Evolutionary conservation across 2,797 vertebrate species (phyloP).

Genomic region (Tiaroga cobitis): DNA sequence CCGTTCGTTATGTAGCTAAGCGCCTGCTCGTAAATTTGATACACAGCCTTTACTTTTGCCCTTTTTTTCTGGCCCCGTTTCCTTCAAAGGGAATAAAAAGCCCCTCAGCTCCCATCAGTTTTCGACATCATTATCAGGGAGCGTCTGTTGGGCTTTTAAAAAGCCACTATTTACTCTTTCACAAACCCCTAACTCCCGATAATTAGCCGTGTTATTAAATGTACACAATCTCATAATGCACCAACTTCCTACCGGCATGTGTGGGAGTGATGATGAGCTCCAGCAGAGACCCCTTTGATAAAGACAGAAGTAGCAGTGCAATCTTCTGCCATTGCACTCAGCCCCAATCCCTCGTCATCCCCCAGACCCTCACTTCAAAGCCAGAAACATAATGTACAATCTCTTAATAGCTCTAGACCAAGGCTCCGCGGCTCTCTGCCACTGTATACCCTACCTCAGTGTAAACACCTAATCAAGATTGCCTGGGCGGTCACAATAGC

Average conservation of each 20-base stretch:
- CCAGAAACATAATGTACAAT: conserved; percentile 99
- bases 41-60: conserved; percentile 49
- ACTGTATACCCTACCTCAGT: conserved; percentile 95
- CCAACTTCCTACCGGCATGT: conserved; percentile 80
- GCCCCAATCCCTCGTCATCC: conserved; percentile 88
- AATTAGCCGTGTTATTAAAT: conserved; percentile 80
- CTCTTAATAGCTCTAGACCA: conserved; percentile 99
- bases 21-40: conserved; percentile 55
- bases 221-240: conserved; percentile 81
- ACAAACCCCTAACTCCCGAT: conserved; percentile 63
- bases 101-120: conserved; percentile 67
- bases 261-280: conserved; percentile 83
- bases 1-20: conserved; percentile 53
- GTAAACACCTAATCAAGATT: conserved; percentile 99
- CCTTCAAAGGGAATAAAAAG: conserved; percentile 62
- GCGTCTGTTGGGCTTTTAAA: conserved; percentile 60
- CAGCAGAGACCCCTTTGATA: conserved; percentile 87
- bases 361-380: conserved; percentile 98
- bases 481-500: conserved; percentile 97
- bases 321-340: conserved; percentile 93
- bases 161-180: conserved; percentile 70
- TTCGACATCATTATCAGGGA: conserved; percentile 64
- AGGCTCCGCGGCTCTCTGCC: conserved; percentile 92
- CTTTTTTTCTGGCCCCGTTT: conserved; percentile 46
- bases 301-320: conserved; percentile 86